Percentiles rank a stretch among this genome's conserved stretches.
These are phyloP conservation scores for Vandiemenella viatica DNA, from an alignment of 2,888 invertebrate species.

Conservation along the genomic window DNA sequence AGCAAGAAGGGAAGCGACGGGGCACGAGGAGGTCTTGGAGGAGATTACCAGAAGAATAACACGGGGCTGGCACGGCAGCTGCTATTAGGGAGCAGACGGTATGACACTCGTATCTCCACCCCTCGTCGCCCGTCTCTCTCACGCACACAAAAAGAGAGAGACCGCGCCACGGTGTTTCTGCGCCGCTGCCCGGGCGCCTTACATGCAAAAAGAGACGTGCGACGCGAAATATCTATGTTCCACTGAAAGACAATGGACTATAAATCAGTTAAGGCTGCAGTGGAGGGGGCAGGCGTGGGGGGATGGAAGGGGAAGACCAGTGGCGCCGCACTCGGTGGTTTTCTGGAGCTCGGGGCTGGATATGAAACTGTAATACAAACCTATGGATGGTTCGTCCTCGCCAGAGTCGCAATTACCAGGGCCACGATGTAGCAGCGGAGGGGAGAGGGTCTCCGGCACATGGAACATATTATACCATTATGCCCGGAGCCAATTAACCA, in stretches of 20 bases:
- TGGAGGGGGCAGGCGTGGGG: neutral
- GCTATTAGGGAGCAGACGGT: neutral
- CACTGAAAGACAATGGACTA: slow-evolving; percentile 34
- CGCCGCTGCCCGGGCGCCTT: too few species aligned
- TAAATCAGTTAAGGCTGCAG: slow-evolving; percentile 26
- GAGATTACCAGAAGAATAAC: neutral
- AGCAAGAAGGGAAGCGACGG: neutral
- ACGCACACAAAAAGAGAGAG: too few species aligned
- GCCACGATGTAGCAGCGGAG: neutral
- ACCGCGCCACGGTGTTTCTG: too few species aligned
- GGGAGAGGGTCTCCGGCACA: slow-evolving; percentile 1
- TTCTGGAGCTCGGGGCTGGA: neutral
- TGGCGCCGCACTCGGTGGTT: neutral
- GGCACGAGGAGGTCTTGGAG: neutral
- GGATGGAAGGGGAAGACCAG: neutral
- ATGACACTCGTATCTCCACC: too few species aligned
- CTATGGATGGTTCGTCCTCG: neutral
- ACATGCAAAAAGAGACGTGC: slow-evolving; percentile 4
- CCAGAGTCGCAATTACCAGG: slow-evolving; percentile 4
- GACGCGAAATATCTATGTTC: slow-evolving; percentile 29
- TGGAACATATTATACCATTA: slow-evolving; percentile 17
- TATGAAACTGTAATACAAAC: slow-evolving; percentile 3
- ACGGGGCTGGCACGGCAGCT: neutral
- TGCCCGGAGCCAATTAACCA: slow-evolving; percentile 18
- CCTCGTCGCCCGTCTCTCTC: neutral